Evolutionary conservation across 2,888 invertebrate species (phyloP).

Genomic region (Artemia sinica): DNA sequence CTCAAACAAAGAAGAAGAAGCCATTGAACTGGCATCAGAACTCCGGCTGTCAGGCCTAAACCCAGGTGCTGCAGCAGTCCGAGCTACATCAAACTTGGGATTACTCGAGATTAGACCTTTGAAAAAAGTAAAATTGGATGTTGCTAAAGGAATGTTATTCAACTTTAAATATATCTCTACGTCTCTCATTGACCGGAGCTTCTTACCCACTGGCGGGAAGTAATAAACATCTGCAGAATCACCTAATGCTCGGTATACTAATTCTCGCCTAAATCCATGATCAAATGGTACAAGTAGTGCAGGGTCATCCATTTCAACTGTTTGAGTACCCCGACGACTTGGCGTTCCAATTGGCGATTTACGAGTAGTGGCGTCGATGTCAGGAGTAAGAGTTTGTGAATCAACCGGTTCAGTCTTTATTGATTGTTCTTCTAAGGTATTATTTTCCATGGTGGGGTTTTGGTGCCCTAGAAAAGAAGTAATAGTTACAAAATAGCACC

Average conservation of each 20-base stretch:
- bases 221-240: slow-evolving; percentile 8
- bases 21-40: too few species aligned
- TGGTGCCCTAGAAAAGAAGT: too few species aligned
- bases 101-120: not conserved
- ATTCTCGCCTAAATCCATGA: not conserved
- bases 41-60: too few species aligned
- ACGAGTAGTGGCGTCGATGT: too few species aligned
- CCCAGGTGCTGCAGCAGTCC: not conserved
- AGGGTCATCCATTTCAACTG: not conserved
- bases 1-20: too few species aligned
- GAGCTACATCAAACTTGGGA: not conserved
- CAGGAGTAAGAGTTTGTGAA: too few species aligned
- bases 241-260: not conserved
- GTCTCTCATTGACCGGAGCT: slow-evolving; percentile 5
- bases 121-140: not conserved
- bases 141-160: not conserved
- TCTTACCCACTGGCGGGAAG: slow-evolving; percentile 6
- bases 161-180: not conserved
- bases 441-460: too few species aligned
- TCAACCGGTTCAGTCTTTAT: too few species aligned
- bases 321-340: not conserved
- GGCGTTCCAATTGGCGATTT: not conserved
- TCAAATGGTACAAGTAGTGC: not conserved
- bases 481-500: too few species aligned
- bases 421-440: too few species aligned